Conservation (phyloP, 2,797 vertebrate genomes). For the Darevskia mixta region DNA sequence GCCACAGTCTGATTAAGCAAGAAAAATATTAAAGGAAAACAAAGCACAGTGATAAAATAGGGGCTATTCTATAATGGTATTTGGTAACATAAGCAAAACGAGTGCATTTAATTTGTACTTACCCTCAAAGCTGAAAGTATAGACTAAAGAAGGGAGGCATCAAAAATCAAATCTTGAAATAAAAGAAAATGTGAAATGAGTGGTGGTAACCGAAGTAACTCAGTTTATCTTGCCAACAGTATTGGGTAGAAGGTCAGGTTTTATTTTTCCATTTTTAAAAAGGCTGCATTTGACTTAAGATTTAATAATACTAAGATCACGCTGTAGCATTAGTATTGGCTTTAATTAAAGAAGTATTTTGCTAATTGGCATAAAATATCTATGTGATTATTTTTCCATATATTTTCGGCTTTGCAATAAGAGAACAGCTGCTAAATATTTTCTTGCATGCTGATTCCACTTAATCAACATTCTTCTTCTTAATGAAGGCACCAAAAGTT, state of each 20-base stretch:
- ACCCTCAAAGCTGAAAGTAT: conserved; percentile 32
- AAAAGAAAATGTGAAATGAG: conserved; percentile 3
- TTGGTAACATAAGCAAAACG: conserved; percentile 49
- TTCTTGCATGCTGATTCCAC: conserved; percentile 69
- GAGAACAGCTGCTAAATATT: conserved; percentile 63
- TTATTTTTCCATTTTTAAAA: conserved; percentile 11
- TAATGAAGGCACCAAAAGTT: conserved; percentile 59
- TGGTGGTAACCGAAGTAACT: not conserved
- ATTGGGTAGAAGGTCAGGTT: conserved; percentile 49
- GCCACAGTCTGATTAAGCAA: not conserved
- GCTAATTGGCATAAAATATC: conserved; percentile 75
- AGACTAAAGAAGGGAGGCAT: conserved; percentile 36
- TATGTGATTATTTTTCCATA: conserved; percentile 71
- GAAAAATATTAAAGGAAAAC: not conserved
- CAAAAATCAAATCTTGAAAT: conserved; percentile 51
- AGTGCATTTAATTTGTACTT: conserved; percentile 58
- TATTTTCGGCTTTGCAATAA: conserved; percentile 72
- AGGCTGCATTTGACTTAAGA: conserved; percentile 53
- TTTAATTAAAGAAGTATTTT: conserved; percentile 75
- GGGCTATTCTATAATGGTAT: conserved; percentile 28
- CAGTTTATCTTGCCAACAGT: conserved; percentile 47
- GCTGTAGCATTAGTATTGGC: conserved; percentile 54
- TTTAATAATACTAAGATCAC: conserved; percentile 55
- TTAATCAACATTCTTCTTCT: conserved; percentile 60
- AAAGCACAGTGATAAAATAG: conserved; percentile 53